Evolutionary conservation across 2,113 vertebrate species (phyloP), one percentile per base, ranked within the genome.

Genomic region (Electrona antarctica): DNA sequence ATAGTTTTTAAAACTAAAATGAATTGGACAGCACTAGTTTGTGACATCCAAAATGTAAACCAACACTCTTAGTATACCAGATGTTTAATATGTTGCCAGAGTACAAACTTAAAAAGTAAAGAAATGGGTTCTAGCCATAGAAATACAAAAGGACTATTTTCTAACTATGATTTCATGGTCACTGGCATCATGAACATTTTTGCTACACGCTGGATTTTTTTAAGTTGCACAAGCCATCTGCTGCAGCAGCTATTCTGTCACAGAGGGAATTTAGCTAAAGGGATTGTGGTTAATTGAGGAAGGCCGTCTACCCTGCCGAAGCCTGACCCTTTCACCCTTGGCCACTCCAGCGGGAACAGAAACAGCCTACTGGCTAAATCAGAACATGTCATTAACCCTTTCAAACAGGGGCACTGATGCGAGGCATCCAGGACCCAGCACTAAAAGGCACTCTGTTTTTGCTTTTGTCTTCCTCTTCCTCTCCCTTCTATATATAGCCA

Each of bases 401-500:
- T 63, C 52, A 8, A 64, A 74, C 45, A 59, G 41, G 60, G 58
- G 8, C 57, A 2, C 2, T 61, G 59, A 14, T 13, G 67, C 45
- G 1, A 66, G 60, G 11, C 60, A 46, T 29, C 47, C 46, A 8
- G 70, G 71, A 70, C 58, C 7, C 71, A 55, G 0, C 65, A 29
- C 52, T 60, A 13, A 74, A 70, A 60, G 49, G 61, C 45, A 6
- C 12, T 45, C 77, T 77, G 60, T 55, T 63, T 80, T 71, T 63
- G 51, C 47, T 68, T 54, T 71, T 76, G 74, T 85, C 51, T 69
- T 5, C 14, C 62, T 72, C 77, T 41, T 79, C 69, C 51, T 78
- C 73, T 76, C 55, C 64, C 33, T 68, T 81, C 83, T 85, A 87
- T 84, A 83, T 84, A 76, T 80, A 88, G 78, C 71, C 68, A 64